Base-by-base conservation (phyloP, 1,140 invertebrate species). In the Drosophila kikkawai region DNA sequence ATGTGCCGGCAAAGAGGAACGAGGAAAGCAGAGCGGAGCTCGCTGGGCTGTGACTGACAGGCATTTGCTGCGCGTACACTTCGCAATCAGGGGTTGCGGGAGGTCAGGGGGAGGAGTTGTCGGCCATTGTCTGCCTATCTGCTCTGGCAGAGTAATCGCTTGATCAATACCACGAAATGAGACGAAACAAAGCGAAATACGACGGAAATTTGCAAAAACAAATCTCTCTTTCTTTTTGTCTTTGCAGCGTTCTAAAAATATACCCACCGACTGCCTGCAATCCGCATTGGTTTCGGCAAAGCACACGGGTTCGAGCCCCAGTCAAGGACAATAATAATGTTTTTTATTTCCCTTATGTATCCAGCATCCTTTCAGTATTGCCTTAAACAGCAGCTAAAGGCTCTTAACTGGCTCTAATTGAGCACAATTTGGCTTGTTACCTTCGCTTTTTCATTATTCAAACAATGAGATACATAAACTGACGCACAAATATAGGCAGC, bases 121-220 rank as follows among this genome's bases (percentile, higher is more conserved):
- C 39, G 17, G 29, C 44, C 64, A 75, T 82, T 81, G 64, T 79
- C 36, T 64, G 69, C 45, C 48, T 63, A 69, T 79, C 79, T 82
- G 65, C 75, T 63, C 42, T 47, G 50, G 17, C 41, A 42, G 48
- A 53, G 51, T 59, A 66, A 59, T 56, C 51, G 47, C 63, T 68
- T 73, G 56, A 76, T 81, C 56, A 77, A 68, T 69, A 77, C 53
- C 19, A 76, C 53, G 60, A 48, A 50, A 74, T 50, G 57, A 39
- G 44, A 58, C 51, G 17, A 76, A 76, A 76, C 17, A 57, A 58
- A 65, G 50, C 59, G 22, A 42, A 63, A 19, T 39, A 32, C 42
- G 13, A 41, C 13, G n/a, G 67, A 59, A 73, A 73, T 51, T 42
- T 13, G 53, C 51, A 13, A 29, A 48, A 41, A 17, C 8, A 47